phyloP scores from a whole-genome alignment of 2,113 vertebrate genomes.

The Heterocephalus glaber region DNA sequence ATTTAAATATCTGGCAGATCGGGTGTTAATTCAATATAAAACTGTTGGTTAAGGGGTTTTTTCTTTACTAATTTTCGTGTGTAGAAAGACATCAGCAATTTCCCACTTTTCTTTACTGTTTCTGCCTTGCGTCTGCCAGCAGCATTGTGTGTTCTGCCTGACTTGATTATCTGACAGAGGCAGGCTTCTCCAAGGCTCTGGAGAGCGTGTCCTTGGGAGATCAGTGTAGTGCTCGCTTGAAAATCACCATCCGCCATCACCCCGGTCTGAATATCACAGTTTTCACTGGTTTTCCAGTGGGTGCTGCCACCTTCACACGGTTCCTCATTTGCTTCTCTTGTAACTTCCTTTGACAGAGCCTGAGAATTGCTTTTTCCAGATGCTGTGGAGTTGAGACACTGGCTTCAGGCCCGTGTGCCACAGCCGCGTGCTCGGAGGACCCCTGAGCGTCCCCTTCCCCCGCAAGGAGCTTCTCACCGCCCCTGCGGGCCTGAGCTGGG shows the following conservation, averaged over 20 bases:
- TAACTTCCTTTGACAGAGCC: slow-evolving; percentile 32
- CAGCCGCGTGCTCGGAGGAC: not conserved
- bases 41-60: not conserved
- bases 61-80: not conserved
- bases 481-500: not conserved
- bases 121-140: slow-evolving; percentile 11
- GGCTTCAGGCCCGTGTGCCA: not conserved
- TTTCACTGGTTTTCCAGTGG: slow-evolving; percentile 33
- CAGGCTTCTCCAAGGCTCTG: not conserved
- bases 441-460: not conserved
- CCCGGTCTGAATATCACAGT: slow-evolving; percentile 25
- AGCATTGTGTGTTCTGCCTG: not conserved
- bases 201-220: slow-evolving; percentile 7
- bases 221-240: not conserved
- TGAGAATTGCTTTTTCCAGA: slow-evolving; percentile 53
- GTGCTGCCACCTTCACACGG: not conserved
- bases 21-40: slow-evolving; percentile 21
- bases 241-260: slow-evolving; percentile 30
- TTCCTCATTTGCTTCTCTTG: slow-evolving; percentile 57
- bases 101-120: not conserved
- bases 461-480: not conserved
- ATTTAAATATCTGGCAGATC: not conserved
- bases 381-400: not conserved
- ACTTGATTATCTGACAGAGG: slow-evolving; percentile 50
- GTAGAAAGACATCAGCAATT: not conserved